Evolutionary conservation across 2,888 invertebrate species (phyloP), one percentile per base, ranked within the genome.

Genomic region (Deilephila porcellus): DNA sequence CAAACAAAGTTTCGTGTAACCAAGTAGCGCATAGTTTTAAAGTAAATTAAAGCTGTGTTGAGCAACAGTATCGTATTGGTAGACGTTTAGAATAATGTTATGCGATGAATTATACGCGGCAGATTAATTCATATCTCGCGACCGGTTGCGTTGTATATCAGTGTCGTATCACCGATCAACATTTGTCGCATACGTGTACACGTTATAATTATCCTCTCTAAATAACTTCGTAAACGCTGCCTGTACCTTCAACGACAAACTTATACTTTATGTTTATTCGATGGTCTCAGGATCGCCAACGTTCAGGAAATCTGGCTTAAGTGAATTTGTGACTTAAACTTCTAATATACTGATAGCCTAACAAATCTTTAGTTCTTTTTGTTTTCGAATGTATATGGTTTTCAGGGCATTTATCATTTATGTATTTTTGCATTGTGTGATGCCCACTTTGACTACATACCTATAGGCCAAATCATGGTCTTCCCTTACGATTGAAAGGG

Each of bases 91-190:
- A 52, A 67, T 67, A 67, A 67, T 25, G 67, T 67, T 25, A 67
- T 67, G 14, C 52, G 52, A 67, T 67, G 45, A 67, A 67, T 67
- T 52, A 67, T 52, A 67, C 20, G 25, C 5, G 6, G 17, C 45
- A 52, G 67, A 52, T 52, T 85, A 84, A 85, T 86, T 86, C 75
- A 83, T 80, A 82, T 85, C 83, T 86, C 81, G 83, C 82, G 84
- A 88, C 88, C 85, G 84, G 87, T 87, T 83, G 76, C 76, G 78
- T 78, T 75, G 79, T 78, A 78, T 80, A 76, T 81, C 86, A 85
- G 85, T 86, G 85, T 85, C 86, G 85, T 89, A 90, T 91, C 90
- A 86, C 87, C 87, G 86, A 90, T 91, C 91, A 88, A 80, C 82
- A 79, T 87, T 85, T 90, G 91, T 90, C 89, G 86, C 85, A 52